Evolutionary conservation across 2,797 vertebrate genomes (phyloP), one percentile per base, ranked within the genome.

Genomic region (Lophotriccus pileatus): DNA sequence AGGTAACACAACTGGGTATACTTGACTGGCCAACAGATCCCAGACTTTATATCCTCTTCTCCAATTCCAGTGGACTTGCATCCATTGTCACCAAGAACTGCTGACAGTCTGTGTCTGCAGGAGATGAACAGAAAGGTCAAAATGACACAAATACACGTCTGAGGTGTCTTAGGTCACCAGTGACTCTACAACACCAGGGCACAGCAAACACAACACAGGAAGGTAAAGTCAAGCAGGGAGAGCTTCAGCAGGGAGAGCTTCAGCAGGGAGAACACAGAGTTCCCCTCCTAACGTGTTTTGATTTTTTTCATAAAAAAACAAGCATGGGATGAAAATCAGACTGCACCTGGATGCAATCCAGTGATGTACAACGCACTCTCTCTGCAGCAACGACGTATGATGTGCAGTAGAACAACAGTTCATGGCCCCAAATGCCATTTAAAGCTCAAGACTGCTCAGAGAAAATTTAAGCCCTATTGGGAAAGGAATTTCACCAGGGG

Each of bases 271-370:
- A 64, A 63, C 39, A 73, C 0, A 7, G 25, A 44, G 11, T 3
- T 76, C 20, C 9, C 5, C 32, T 72, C 47, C 59, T 28, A 21
- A 36, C 0, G 0, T 4, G 18, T 15, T 67, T 50, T 68, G 49
- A 6, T 72, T 39, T 72, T 55, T 66, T 25, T 47, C 21, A 32
- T 20, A 63, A 88, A 88, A 84, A 76, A 62, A 39, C 72, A 70
- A 72, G n/a, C 19, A 39, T 0, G 1, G 18, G 47, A 41, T 55
- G 47, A 74, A 76, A 76, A 88, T 14, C 59, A 77, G 64, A 70
- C 13, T 0, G 10, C 30, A 27, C 15, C 44, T n/a, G 32, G 16
- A 6, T 1, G 28, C n/a, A 50, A 16, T 2, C 52, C 24, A 53
- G 21, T 3, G 49, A 53, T 4, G 41, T 8, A 34, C 28, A 56